phyloP scores from a whole-genome alignment of 2,797 vertebrate species.

The Salmo trutta region DNA sequence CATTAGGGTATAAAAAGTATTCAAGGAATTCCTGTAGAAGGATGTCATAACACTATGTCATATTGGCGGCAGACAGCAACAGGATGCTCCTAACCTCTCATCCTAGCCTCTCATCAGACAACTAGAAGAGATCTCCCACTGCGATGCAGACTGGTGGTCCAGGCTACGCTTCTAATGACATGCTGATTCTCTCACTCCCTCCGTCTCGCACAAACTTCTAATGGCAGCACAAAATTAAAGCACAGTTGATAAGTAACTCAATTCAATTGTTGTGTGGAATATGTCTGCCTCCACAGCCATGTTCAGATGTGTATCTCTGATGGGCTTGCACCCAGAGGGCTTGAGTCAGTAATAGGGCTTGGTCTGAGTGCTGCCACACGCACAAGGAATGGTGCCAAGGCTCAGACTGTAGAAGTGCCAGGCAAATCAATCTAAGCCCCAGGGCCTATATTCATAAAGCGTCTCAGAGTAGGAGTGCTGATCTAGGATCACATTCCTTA shows the following conservation, averaged over 20 bases:
- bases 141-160: slow-evolving; percentile 31
- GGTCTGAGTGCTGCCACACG: slow-evolving; percentile 50
- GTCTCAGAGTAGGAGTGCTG: not conserved
- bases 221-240: slow-evolving; percentile 39
- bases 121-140: slow-evolving; percentile 36
- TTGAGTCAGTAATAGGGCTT: slow-evolving; percentile 43
- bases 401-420: slow-evolving; percentile 33
- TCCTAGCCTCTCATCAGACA: slow-evolving; percentile 16
- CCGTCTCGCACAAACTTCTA: slow-evolving; percentile 22
- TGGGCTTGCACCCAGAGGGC: not conserved
- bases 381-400: slow-evolving; percentile 20
- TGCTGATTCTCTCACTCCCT: slow-evolving; percentile 3
- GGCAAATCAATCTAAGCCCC: not conserved
- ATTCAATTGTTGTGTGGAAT: slow-evolving; percentile 48
- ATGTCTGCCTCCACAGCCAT: slow-evolving; percentile 62
- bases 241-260: slow-evolving; percentile 11
- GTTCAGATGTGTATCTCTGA: slow-evolving; percentile 61
- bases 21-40: not conserved
- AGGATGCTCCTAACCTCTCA: slow-evolving; percentile 18
- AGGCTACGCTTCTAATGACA: slow-evolving; percentile 24
- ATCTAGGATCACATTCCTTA: not conserved
- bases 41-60: not conserved
- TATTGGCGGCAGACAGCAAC: slow-evolving; percentile 19
- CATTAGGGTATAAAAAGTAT: too few relatives aligned
- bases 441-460: not conserved